Conservation (phyloP, 2,113 vertebrate genomes). For the Origma solitaria region DNA sequence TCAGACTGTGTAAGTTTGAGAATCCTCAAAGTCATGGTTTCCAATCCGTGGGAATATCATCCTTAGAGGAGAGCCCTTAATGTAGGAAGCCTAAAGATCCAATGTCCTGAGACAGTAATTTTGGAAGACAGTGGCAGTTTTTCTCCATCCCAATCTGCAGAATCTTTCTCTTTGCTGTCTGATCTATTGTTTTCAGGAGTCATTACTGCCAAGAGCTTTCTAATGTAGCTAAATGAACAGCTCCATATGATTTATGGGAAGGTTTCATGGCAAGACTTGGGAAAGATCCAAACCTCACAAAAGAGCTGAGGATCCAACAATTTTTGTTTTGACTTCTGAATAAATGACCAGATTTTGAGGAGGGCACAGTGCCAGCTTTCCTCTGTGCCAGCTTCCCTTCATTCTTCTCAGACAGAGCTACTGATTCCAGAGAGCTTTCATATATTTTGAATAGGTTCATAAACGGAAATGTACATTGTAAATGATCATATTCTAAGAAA, state of each 20-base stretch:
- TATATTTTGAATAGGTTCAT: not conserved
- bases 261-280: not conserved
- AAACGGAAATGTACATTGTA: not conserved
- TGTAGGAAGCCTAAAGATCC: not conserved
- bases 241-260: constrained; percentile 7
- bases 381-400: not conserved
- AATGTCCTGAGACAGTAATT: not conserved
- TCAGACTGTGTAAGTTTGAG: not conserved
- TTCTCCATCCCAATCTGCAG: not conserved
- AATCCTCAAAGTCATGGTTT: not conserved
- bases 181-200: not conserved
- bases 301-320: not conserved
- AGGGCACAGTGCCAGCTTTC: not conserved
- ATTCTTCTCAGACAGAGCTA: not conserved
- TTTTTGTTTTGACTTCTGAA: not conserved
- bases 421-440: not conserved
- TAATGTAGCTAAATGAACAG: not conserved
- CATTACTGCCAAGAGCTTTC: not conserved
- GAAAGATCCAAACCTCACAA: not conserved
- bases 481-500: not conserved
- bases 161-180: not conserved
- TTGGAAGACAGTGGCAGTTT: not conserved
- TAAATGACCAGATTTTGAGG: constrained; percentile 13
- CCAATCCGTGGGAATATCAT: not conserved
- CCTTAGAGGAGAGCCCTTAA: not conserved